These are phyloP conservation scores for Drosophila athabasca DNA, from an alignment of 1,140 invertebrate species.

Conservation along the genomic window DNA sequence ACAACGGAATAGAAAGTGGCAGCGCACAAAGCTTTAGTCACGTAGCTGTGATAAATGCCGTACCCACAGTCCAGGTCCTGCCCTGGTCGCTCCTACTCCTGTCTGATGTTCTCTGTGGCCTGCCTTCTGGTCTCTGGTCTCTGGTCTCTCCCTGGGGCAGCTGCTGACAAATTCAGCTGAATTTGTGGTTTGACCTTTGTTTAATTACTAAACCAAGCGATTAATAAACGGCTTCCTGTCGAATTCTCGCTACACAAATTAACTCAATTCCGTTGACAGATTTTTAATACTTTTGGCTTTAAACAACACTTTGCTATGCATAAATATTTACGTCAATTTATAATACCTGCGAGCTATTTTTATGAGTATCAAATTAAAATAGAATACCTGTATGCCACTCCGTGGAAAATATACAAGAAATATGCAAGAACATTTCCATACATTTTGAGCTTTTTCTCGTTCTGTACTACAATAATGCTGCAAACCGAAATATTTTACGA, in stretches of 20 bases:
- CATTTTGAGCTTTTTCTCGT: no score
- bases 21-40: slow-evolving; percentile 35
- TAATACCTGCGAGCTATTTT: no score
- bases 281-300: not conserved
- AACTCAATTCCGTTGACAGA: not conserved
- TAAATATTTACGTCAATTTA: no score
- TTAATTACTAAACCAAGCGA: slow-evolving; percentile 65
- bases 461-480: no score
- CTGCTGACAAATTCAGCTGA: slow-evolving; percentile 59
- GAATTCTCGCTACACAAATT: slow-evolving; percentile 16
- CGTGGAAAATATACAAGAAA: no score
- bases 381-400: no score
- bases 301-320: slow-evolving; percentile 3
- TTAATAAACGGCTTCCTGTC: slow-evolving; percentile 48
- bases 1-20: slow-evolving; percentile 11
- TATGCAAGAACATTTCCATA: no score
- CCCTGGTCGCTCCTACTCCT: no score
- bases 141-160: slow-evolving; percentile 14
- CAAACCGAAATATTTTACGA: no score
- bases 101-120: no score
- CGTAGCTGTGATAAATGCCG: slow-evolving; percentile 64
- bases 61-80: not conserved
- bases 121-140: not conserved
- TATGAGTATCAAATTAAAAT: no score
- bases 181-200: slow-evolving; percentile 48